Evolutionary conservation across 2,113 vertebrate species (phyloP).

Genomic region (Mesembrinibis cayennensis): DNA sequence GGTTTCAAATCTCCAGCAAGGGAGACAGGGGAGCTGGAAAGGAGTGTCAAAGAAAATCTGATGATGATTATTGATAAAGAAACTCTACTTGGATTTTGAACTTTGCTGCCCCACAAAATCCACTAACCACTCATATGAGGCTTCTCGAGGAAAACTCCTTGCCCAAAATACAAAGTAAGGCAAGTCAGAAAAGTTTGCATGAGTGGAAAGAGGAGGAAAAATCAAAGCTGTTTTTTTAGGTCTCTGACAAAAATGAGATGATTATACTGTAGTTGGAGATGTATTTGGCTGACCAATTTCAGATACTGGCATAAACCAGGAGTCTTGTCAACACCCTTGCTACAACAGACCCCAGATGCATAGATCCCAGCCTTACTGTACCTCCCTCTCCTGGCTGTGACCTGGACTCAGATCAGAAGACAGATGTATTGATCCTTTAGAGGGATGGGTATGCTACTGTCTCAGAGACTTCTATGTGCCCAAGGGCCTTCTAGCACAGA

Average conservation of each 20-base stretch:
- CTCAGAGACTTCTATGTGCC: neutral
- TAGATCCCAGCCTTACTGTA: neutral
- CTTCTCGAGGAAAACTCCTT: neutral
- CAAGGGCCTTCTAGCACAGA: neutral
- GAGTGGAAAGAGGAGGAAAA: neutral
- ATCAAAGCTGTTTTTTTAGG: neutral
- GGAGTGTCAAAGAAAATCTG: neutral
- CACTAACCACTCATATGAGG: neutral
- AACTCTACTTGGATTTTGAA: neutral
- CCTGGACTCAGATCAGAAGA: neutral
- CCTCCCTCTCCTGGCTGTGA: neutral
- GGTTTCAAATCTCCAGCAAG: neutral
- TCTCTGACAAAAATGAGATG: neutral
- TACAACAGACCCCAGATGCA: neutral
- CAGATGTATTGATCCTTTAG: neutral
- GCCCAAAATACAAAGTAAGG: neutral
- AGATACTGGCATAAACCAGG: neutral
- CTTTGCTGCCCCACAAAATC: neutral
- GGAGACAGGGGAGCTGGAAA: neutral
- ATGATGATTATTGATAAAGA: neutral
- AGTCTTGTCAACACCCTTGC: neutral
- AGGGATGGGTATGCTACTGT: neutral
- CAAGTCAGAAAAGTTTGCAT: neutral
- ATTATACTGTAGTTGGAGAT: neutral
- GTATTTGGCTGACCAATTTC: neutral